A percentile compares a stretch with the other conserved stretches of the same genome.
Evolutionary conservation across 2,888 invertebrate genomes (phyloP).

Genomic region (Perizoma affinitatum): DNA sequence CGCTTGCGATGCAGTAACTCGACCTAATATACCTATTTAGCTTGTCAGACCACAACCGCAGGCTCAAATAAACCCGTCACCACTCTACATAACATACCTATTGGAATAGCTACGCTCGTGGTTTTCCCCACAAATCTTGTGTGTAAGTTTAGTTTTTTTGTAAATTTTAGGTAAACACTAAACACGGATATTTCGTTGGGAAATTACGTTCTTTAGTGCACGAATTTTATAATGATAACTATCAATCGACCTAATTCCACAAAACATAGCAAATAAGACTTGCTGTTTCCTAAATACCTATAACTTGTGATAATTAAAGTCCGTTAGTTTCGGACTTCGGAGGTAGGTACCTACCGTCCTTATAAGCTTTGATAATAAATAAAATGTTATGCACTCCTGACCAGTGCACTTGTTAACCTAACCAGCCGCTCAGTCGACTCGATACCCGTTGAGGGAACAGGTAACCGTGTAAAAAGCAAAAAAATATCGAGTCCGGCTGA

Average conservation of each 20-base stretch:
- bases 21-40: conserved; percentile 35
- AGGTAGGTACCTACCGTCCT: no score
- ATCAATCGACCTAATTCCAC: no score
- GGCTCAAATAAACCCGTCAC: conserved; percentile 32
- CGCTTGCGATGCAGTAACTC: conserved; percentile 39
- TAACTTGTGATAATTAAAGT: no score
- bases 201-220: no score
- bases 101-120: background rate
- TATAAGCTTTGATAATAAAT: no score
- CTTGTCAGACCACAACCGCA: conserved; percentile 28
- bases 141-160: no score
- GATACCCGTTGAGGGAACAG: conserved; percentile 77
- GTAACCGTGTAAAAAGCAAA: conserved; percentile 75
- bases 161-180: no score
- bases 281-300: no score
- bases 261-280: no score
- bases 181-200: no score
- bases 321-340: no score
- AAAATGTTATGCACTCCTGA: conserved; percentile 67
- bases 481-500: conserved; percentile 64
- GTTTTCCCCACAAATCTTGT: background rate
- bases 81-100: background rate
- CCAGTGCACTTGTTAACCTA: conserved; percentile 76
- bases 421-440: conserved; percentile 65
- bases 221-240: no score